These are phyloP conservation scores for Chouioia cunea DNA, from an alignment of 2,888 invertebrate species.

Conservation along the genomic window DNA sequence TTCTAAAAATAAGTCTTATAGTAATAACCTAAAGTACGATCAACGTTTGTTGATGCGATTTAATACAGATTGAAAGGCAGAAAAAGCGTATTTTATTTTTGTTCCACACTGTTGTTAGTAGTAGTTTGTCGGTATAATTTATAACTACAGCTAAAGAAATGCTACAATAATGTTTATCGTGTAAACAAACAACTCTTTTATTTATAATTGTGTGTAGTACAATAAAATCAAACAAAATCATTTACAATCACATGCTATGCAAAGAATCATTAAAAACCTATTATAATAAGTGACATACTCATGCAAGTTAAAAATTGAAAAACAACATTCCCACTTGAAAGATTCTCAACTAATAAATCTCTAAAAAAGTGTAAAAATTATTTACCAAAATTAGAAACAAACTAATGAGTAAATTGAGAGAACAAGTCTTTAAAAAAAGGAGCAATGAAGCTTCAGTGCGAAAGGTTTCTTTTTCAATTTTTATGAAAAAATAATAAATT, in stretches of 20 bases:
- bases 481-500: conserved; percentile 43
- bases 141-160: not conserved
- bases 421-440: conserved; percentile 23
- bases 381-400: conserved; percentile 26
- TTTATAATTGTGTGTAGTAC: conserved; percentile 30
- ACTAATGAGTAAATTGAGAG: conserved; percentile 18
- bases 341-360: conserved; percentile 3
- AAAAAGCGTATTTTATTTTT: not conserved
- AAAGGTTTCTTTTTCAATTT: conserved; percentile 42
- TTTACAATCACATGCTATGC: conserved; percentile 23
- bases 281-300: conserved; percentile 25
- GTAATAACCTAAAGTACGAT: too few species aligned
- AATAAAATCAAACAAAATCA: conserved; percentile 22
- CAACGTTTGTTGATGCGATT: too few species aligned
- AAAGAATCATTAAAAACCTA: conserved; percentile 35
- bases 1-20: too few species aligned
- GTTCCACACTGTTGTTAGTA: not conserved
- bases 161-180: not conserved
- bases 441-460: conserved; percentile 12
- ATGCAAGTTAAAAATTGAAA: conserved; percentile 42
- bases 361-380: conserved; percentile 28
- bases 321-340: conserved; percentile 33
- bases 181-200: conserved; percentile 27
- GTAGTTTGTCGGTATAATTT: too few species aligned
- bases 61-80: not conserved